Percentiles rank a stretch among this genome's conserved stretches.
Evolutionary conservation across 2,113 vertebrate genomes (phyloP).

Genomic region (Ascaphus truei): DNA sequence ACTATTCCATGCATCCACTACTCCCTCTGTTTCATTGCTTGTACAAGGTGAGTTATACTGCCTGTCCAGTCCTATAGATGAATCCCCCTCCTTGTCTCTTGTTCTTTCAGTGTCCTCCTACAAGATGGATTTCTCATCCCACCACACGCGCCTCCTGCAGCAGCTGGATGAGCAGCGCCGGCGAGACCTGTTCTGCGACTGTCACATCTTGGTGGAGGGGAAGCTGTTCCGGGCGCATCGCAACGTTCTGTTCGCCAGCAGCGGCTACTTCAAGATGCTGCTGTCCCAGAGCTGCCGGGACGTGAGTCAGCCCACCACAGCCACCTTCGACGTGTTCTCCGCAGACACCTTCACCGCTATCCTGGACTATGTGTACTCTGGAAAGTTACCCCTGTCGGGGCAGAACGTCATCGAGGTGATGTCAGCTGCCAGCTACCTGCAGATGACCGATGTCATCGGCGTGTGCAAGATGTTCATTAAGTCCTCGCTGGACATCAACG

Average conservation of each 20-base stretch:
- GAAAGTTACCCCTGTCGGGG: conserved; percentile 85
- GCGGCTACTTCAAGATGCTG: conserved; percentile 96
- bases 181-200: conserved; percentile 93
- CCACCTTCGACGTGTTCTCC: conserved; percentile 90
- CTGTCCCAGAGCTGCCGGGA: conserved; percentile 81
- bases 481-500: conserved; percentile 83
- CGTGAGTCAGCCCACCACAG: conserved; percentile 67
- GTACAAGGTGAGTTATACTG: too few species aligned
- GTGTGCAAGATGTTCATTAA: conserved; percentile 97
- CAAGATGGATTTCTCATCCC: conserved; percentile 85
- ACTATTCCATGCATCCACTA: too few species aligned
- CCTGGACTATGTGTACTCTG: conserved; percentile 93
- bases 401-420: conserved; percentile 96
- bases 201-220: conserved; percentile 87
- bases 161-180: conserved; percentile 89
- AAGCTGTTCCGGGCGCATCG: conserved; percentile 91
- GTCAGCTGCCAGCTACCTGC: conserved; percentile 94
- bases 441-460: conserved; percentile 94
- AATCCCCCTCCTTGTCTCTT: neutral
- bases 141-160: conserved; percentile 86
- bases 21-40: too few species aligned
- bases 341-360: conserved; percentile 90
- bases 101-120: neutral
- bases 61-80: too few species aligned
- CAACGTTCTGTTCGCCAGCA: conserved; percentile 91